phyloP scores from a whole-genome alignment of 2,797 vertebrate species.

The Tangara arthus region DNA sequence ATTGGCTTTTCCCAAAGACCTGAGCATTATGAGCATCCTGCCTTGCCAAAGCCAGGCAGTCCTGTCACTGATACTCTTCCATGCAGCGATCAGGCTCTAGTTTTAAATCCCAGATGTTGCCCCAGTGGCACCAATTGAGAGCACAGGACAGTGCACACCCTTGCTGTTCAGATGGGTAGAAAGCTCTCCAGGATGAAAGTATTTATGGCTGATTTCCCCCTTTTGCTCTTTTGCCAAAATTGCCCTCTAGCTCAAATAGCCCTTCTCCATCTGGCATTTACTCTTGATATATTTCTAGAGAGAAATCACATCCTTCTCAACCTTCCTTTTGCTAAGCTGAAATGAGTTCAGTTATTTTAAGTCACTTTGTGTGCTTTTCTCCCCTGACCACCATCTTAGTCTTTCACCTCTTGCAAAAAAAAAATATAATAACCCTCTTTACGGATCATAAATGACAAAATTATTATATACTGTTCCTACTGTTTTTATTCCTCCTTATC shows the following conservation, averaged over 20 bases:
- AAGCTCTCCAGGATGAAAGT: neutral
- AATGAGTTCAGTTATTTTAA: neutral
- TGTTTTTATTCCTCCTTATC: neutral
- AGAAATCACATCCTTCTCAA: neutral
- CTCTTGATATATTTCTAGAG: neutral
- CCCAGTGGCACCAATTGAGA: neutral
- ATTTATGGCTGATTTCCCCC: neutral
- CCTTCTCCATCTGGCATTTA: neutral
- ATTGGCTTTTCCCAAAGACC: neutral
- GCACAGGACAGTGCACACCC: rapidly evolving
- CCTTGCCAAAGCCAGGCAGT: neutral
- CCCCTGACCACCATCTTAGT: neutral
- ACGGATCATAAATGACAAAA: neutral
- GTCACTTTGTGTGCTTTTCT: neutral
- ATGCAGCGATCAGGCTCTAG: neutral
- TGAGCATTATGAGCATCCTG: neutral
- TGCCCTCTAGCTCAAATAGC: neutral
- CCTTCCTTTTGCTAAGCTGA: neutral
- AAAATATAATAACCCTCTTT: neutral
- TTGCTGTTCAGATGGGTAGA: neutral
- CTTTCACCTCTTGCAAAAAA: neutral
- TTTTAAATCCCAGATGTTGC: neutral
- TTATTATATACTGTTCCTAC: neutral
- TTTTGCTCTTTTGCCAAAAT: neutral
- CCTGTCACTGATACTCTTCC: neutral